These are phyloP conservation scores for Leptothorax acervorum DNA, from an alignment of 2,888 invertebrate species.

Conservation along the genomic window DNA sequence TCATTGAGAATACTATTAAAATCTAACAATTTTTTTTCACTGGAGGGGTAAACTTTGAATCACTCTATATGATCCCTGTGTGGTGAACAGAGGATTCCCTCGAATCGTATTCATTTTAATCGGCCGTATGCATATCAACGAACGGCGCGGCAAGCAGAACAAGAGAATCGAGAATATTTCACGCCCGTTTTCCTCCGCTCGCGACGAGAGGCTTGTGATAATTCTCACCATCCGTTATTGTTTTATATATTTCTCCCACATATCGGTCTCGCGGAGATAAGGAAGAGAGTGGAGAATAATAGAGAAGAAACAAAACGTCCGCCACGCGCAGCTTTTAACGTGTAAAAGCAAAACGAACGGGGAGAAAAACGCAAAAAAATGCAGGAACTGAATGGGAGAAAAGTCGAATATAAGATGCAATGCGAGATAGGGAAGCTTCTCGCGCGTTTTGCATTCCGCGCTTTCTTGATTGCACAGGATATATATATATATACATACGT, in stretches of 20 bases:
- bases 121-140: constrained; percentile 49
- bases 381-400: constrained; percentile 11
- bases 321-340: constrained; percentile 61
- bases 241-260: constrained; percentile 59
- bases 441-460: constrained; percentile 22
- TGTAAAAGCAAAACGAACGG: constrained; percentile 45
- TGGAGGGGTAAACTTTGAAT: constrained; percentile 1
- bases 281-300: constrained; percentile 59
- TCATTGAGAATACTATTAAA: neutral
- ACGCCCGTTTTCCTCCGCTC: constrained; percentile 9
- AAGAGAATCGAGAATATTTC: constrained; percentile 58
- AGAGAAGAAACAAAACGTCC: constrained; percentile 56
- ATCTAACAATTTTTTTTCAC: neutral
- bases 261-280: constrained; percentile 54
- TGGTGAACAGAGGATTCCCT: neutral
- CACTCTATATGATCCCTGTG: constrained; percentile 5
- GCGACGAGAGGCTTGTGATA: constrained; percentile 47
- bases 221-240: constrained; percentile 65
- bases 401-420: constrained; percentile 2
- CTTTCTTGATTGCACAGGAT: constrained; percentile 21
- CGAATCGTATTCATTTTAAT: constrained; percentile 37
- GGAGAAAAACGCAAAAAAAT: constrained; percentile 20
- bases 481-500: neutral
- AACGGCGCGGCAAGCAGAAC: constrained; percentile 23
- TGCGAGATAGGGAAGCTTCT: neutral